phyloP scores from a whole-genome alignment of 1,140 invertebrate genomes.

The Drosophila sproati region DNA sequence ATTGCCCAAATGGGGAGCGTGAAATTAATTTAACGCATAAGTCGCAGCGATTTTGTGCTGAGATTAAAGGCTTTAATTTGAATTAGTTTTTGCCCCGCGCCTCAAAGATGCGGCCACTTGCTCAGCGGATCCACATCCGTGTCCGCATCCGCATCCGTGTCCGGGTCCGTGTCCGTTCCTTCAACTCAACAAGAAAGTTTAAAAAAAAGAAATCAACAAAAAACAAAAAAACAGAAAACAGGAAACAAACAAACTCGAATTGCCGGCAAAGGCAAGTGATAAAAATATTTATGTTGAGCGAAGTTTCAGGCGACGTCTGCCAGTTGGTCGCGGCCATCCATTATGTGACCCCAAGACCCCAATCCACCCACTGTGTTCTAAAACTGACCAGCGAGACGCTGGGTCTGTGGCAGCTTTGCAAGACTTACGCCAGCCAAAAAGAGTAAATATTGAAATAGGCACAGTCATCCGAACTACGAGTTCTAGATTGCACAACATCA shows the following conservation, averaged over 20 bases:
- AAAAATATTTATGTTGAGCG: constrained; percentile 77
- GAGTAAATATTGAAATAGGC: constrained; percentile 58
- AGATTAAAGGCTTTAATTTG: constrained; percentile 70
- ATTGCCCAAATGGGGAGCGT: constrained; percentile 6
- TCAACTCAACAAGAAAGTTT: constrained; percentile 53
- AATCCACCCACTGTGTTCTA: neutral
- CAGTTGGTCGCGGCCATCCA: constrained; percentile 38
- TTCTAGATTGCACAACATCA: constrained; percentile 2
- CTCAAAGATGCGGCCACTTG: constrained; percentile 16
- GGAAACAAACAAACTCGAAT: constrained; percentile 39
- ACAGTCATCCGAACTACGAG: constrained; percentile 1
- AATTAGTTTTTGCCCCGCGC: constrained; percentile 48
- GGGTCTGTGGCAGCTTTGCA: constrained; percentile 24
- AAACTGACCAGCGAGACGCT: constrained; percentile 31
- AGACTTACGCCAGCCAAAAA: constrained; percentile 41
- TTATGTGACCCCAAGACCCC: constrained; percentile 23
- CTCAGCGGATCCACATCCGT: constrained; percentile 20
- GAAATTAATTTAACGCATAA: constrained; percentile 66
- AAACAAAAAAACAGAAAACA: constrained; percentile 9
- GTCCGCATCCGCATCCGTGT: constrained; percentile 9
- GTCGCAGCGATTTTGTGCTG: constrained; percentile 26
- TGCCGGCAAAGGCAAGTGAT: constrained; percentile 63
- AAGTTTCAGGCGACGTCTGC: constrained; percentile 61
- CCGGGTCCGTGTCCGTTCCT: constrained; percentile 19
- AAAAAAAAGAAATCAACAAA: constrained; percentile 1